Conservation (phyloP, 1,140 invertebrate genomes). For the Aphaenogaster rudis region DNA sequence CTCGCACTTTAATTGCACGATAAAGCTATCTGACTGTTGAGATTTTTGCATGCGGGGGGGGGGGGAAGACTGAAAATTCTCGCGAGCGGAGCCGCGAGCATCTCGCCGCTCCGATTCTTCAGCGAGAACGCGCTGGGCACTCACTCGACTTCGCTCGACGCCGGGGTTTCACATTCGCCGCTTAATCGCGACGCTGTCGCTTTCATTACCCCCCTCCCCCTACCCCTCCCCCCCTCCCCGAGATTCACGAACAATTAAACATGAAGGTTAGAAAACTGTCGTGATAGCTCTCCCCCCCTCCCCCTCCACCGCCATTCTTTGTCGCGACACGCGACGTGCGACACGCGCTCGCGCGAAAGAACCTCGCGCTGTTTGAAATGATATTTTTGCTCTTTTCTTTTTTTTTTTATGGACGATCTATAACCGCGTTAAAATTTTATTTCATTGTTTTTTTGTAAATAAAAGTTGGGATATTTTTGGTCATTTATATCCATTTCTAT, state of each 20-base stretch:
- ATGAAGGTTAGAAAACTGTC: slow-evolving; percentile 53
- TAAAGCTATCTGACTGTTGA: no score
- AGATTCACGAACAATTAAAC: slow-evolving; percentile 48
- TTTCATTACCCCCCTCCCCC: slow-evolving; percentile 32
- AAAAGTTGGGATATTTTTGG: no score
- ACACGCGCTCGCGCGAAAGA: no score
- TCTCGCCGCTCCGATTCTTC: not conserved
- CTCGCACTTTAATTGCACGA: no score
- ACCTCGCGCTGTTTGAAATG: no score
- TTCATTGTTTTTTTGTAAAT: no score
- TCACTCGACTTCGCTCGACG: not conserved
- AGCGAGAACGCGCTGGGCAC: not conserved
- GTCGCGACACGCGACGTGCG: no score
- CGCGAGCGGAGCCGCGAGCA: not conserved
- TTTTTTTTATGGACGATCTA: no score
- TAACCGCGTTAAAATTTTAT: no score
- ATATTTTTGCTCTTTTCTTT: no score
- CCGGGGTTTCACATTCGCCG: not conserved
- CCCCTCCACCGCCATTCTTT: no score
- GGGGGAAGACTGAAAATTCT: not conserved
- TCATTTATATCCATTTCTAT: no score
- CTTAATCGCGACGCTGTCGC: slow-evolving; percentile 19
- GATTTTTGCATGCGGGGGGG: not conserved
- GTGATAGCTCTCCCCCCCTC: not conserved
- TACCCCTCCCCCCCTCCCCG: not conserved